Evolutionary conservation across 2,888 invertebrate genomes (phyloP), one percentile per base, ranked within the genome.

Genomic region (Lottia scabra): DNA sequence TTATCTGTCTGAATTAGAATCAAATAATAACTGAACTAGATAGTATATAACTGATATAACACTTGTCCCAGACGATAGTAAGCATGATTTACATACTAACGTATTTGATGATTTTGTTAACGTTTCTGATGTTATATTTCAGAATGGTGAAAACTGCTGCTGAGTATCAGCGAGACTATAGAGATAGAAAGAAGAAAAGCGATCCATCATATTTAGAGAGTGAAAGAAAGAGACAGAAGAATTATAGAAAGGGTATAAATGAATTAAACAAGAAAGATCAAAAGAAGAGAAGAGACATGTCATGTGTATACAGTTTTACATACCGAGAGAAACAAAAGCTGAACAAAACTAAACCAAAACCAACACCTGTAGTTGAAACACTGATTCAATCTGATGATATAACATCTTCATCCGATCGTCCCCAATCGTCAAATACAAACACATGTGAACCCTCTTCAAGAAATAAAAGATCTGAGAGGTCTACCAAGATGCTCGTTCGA

Each of bases 111-210:
- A 4, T 30, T n/a, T n/a, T n/a, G n/a, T n/a, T n/a, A n/a, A n/a
- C n/a, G n/a, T n/a, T n/a, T n/a, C n/a, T n/a, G n/a, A n/a, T n/a
- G n/a, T n/a, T n/a, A n/a, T n/a, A n/a, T 30, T 30, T 30, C 30
- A 30, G 30, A 30, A 72, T 72, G 72, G 72, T 68, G 4, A 73
- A 73, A 70, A 63, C 67, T 19, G 30, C 65, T 26, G 66, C 67
- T 16, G 73, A 73, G 66, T 66, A 64, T 27, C 70, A 69, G 26
- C 69, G 43, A 44, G 73, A 44, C 15, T 70, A 70, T 43, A 46
- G 73, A 26, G 68, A 69, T 48, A 19, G 68, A 2, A 66, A 67
- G 45, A 70, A 73, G 44, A 63, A n/a, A 45, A 48, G 45, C 15
- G 73, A 70, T 12, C 63, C 46, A 10, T 19, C 45, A 15, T 72